A percentile compares a stretch with the other conserved stretches of the same genome.
Conservation (phyloP, 2,797 vertebrate genomes). For the Pangasius macronema region DNA sequence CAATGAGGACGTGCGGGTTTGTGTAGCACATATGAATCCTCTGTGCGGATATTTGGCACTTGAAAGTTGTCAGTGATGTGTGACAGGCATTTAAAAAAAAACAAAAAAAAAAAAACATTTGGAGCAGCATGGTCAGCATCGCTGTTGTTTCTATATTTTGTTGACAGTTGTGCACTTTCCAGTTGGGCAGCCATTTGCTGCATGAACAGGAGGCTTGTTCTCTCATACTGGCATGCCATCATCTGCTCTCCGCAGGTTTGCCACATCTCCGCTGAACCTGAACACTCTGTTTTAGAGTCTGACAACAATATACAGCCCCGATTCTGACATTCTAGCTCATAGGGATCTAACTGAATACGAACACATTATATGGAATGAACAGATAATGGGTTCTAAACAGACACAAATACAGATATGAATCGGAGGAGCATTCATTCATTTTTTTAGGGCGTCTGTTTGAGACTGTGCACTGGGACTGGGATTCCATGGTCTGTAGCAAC, state of each 20-base stretch:
- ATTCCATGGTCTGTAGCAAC: neutral
- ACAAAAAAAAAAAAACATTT: constrained; percentile 1
- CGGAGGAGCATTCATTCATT: neutral
- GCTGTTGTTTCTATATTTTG: constrained; percentile 29
- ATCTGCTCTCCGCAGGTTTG: constrained; percentile 9
- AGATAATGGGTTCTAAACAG: neutral
- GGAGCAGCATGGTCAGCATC: constrained; percentile 26
- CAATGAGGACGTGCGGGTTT: neutral
- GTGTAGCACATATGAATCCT: neutral
- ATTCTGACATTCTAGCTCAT: neutral
- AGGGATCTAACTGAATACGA: neutral
- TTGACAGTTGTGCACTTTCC: constrained; percentile 49
- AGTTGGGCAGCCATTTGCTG: constrained; percentile 41
- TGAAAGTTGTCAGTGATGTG: constrained; percentile 12
- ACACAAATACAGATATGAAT: neutral
- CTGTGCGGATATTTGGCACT: neutral
- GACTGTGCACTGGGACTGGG: neutral
- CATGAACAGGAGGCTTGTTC: constrained; percentile 33
- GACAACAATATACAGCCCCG: neutral
- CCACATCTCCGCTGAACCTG: neutral
- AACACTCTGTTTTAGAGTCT: constrained; percentile 16
- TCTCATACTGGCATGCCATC: constrained; percentile 1
- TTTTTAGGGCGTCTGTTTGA: neutral
- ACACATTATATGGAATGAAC: neutral
- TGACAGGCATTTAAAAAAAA: neutral